These are phyloP conservation scores for Rhogogaster chlorosoma DNA, from an alignment of 2,888 invertebrate genomes.

Conservation along the genomic window DNA sequence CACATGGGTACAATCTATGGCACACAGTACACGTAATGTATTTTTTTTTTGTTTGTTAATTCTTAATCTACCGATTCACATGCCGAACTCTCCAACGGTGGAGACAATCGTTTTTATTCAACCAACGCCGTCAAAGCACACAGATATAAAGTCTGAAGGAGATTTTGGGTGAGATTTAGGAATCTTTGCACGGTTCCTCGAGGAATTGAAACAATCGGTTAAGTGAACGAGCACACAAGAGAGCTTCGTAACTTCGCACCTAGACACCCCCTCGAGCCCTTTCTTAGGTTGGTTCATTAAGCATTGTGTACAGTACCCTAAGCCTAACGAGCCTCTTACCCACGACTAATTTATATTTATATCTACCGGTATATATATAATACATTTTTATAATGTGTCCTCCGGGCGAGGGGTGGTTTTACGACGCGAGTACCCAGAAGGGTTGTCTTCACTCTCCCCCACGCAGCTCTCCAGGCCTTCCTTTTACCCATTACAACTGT, in stretches of 20 bases:
- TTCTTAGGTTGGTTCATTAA: slow-evolving; percentile 54
- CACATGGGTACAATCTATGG: slow-evolving; percentile 18
- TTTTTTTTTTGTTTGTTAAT: slow-evolving; percentile 2
- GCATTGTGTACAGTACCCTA: slow-evolving; percentile 57
- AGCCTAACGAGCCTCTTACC: slow-evolving; percentile 56
- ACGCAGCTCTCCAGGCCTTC: slow-evolving; percentile 43
- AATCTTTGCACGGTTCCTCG: neutral
- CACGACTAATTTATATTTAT: slow-evolving; percentile 64
- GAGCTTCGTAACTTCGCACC: slow-evolving; percentile 40
- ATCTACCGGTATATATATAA: slow-evolving; percentile 62
- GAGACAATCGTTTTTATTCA: neutral
- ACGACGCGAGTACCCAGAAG: slow-evolving; percentile 54
- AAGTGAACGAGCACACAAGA: slow-evolving; percentile 42
- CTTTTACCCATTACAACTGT: slow-evolving; percentile 55
- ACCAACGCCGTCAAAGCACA: neutral
- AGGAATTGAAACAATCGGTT: slow-evolving; percentile 38
- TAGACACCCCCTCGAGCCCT: slow-evolving; percentile 50
- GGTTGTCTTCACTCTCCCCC: slow-evolving; percentile 53
- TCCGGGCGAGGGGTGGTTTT: slow-evolving; percentile 57
- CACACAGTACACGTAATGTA: neutral
- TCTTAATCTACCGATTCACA: neutral
- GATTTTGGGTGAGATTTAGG: neutral
- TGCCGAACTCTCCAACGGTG: neutral
- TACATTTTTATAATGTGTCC: slow-evolving; percentile 64
- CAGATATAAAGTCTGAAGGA: neutral